These are phyloP conservation scores for Thalassophryne amazonica DNA, from an alignment of 2,797 vertebrate genomes.

Conservation along the genomic window DNA sequence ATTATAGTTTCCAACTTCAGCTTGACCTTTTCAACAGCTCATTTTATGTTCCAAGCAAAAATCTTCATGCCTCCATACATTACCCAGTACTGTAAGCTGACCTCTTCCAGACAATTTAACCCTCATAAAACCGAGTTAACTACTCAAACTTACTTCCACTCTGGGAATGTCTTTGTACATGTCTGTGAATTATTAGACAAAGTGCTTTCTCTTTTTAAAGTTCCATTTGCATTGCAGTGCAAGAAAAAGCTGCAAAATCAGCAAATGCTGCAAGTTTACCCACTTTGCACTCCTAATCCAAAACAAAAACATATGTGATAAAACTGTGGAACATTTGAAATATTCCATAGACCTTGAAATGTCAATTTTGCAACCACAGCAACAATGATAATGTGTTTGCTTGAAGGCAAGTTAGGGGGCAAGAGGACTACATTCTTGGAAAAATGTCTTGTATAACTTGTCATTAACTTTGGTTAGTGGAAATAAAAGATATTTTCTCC, in stretches of 20 bases:
- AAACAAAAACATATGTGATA: not conserved
- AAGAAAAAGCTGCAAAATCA: conserved; percentile 15
- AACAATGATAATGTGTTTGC: conserved; percentile 1
- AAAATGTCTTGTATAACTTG: not conserved
- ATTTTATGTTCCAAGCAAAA: too few relatives aligned
- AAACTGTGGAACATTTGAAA: not conserved
- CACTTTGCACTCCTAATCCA: not conserved
- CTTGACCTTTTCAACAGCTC: too few relatives aligned
- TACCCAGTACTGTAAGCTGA: too few relatives aligned
- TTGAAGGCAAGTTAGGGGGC: not conserved
- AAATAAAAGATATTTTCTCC: not conserved
- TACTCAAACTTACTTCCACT: conserved; percentile 48
- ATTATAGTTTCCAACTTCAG: too few relatives aligned
- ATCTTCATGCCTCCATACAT: too few relatives aligned
- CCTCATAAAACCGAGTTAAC: conserved; percentile 59
- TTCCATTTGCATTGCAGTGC: conserved; percentile 22
- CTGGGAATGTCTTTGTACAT: conserved; percentile 39
- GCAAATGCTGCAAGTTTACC: not conserved
- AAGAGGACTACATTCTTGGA: not conserved
- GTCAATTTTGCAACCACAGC: not conserved
- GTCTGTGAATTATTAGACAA: conserved; percentile 52
- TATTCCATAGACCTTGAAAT: not conserved
- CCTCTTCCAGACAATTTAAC: conserved; percentile 59
- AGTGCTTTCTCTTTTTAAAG: conserved; percentile 15
- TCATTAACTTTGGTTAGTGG: not conserved